These are phyloP conservation scores for Cryptoblepharus egeriae DNA, from an alignment of 2,797 vertebrate genomes.

Conservation along the genomic window DNA sequence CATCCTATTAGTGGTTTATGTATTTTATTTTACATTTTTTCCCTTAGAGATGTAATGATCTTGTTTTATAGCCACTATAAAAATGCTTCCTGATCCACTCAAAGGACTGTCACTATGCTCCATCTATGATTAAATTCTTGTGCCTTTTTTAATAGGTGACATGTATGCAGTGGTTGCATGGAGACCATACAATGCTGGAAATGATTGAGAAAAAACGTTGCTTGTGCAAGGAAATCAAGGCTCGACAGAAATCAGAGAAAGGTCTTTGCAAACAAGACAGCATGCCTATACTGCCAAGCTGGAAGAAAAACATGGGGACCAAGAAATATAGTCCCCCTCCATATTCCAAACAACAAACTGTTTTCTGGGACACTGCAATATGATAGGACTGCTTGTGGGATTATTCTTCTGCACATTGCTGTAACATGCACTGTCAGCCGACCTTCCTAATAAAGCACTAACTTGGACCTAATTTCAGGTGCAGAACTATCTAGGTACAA, in stretches of 20 bases:
- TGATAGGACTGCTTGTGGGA: conserved; percentile 74
- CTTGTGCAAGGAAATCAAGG: conserved; percentile 95
- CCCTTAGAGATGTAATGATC: not conserved
- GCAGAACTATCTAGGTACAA: conserved; percentile 58
- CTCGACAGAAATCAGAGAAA: conserved; percentile 89
- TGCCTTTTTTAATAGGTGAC: conserved; percentile 83
- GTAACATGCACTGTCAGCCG: conserved; percentile 55
- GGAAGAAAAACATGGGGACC: conserved; percentile 88
- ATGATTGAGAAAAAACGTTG: conserved; percentile 98
- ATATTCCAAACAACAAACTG: conserved; percentile 93
- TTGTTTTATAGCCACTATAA: conserved; percentile 20
- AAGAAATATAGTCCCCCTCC: conserved; percentile 96
- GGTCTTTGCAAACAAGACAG: conserved; percentile 95
- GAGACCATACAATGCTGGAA: conserved; percentile 97
- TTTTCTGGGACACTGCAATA: conserved; percentile 99
- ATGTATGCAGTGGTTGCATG: conserved; percentile 95
- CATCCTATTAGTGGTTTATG: conserved; percentile 19
- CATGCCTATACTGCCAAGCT: conserved; percentile 86
- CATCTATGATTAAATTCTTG: conserved; percentile 40
- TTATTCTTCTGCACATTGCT: conserved; percentile 44
- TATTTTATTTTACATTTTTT: conserved; percentile 26
- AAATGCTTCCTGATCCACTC: conserved; percentile 31
- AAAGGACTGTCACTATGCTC: not conserved
- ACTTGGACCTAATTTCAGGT: conserved; percentile 63
- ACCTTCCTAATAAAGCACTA: conserved; percentile 62